Percentiles rank a stretch among this genome's conserved stretches.
Conservation (phyloP, 2,888 invertebrate genomes). For the Phortica okadai region DNA sequence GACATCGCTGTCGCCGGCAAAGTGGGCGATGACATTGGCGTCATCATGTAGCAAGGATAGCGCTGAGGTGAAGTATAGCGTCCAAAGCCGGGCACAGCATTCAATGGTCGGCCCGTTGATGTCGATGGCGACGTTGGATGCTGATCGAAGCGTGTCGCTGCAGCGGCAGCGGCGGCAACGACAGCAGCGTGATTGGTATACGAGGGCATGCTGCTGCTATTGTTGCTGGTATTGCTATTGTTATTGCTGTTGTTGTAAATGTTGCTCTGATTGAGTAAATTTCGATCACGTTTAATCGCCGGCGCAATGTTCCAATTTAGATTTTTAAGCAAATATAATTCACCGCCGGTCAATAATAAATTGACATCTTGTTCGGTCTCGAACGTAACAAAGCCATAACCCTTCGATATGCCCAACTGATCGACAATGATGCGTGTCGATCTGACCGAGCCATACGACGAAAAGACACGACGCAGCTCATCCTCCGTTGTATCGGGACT, state of each 20-base stretch:
- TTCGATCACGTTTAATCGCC: background rate
- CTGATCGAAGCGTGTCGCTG: background rate
- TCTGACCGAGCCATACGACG: conserved; percentile 88
- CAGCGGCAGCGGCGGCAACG: background rate
- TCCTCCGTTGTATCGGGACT: conserved; percentile 89
- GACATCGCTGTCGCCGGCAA: too few relatives aligned
- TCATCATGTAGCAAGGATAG: too few relatives aligned
- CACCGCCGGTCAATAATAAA: background rate
- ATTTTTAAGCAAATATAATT: background rate
- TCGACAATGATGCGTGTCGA: conserved; percentile 94
- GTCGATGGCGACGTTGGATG: background rate
- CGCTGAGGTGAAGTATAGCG: too few relatives aligned
- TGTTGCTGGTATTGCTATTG: background rate
- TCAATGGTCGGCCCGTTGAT: too few relatives aligned
- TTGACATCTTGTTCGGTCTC: conserved; percentile 88
- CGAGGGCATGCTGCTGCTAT: background rate
- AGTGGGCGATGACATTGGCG: too few relatives aligned
- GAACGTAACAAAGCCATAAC: conserved; percentile 85
- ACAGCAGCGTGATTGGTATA: background rate
- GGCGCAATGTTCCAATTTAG: background rate
- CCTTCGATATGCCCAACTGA: conserved; percentile 92
- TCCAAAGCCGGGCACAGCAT: too few relatives aligned
- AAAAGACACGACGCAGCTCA: conserved; percentile 91
- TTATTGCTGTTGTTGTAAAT: background rate
- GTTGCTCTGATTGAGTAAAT: background rate